Percentiles rank a stretch among this genome's conserved stretches.
phyloP scores from a whole-genome alignment of 2,888 invertebrate genomes.

The Griposia aprilina region DNA sequence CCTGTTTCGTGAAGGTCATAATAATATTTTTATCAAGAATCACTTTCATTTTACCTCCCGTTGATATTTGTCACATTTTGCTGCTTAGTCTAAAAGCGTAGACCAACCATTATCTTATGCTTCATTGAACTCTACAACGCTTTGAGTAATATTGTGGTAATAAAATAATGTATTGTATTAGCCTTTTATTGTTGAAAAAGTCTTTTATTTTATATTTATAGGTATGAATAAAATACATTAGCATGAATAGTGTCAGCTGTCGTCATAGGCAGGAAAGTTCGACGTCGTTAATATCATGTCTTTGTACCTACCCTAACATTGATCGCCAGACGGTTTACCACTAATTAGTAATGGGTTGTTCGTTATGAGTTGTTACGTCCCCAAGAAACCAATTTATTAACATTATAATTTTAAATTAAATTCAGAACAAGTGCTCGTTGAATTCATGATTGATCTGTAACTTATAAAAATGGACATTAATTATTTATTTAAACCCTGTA shows the following conservation, averaged over 20 bases:
- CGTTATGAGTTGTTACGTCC: slow-evolving; percentile 5
- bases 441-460: slow-evolving; percentile 11
- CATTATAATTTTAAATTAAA: slow-evolving; percentile 29
- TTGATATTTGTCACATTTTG: slow-evolving; percentile 28
- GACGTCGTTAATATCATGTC: slow-evolving; percentile 12
- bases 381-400: slow-evolving; percentile 6
- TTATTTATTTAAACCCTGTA: slow-evolving; percentile 7
- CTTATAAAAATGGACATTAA: neutral
- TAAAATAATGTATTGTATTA: slow-evolving; percentile 24
- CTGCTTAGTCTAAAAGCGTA: slow-evolving; percentile 25
- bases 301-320: neutral
- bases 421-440: slow-evolving; percentile 6
- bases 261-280: slow-evolving; percentile 10
- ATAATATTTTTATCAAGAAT: slow-evolving; percentile 3
- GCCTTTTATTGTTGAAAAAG: slow-evolving; percentile 1
- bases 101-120: slow-evolving; percentile 40
- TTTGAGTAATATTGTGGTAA: slow-evolving; percentile 21
- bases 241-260: neutral
- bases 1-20: neutral
- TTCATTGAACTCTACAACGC: slow-evolving; percentile 15
- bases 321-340: slow-evolving; percentile 23
- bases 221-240: neutral
- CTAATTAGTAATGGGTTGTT: slow-evolving; percentile 32
- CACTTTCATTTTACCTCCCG: slow-evolving; percentile 15
- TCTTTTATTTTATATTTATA: neutral